Percentiles rank a stretch among this genome's conserved stretches.
Evolutionary conservation across 30 jellyfish, hydroid and myxozoan species (phyloP).

Genomic region (Aurelia aurita): DNA sequence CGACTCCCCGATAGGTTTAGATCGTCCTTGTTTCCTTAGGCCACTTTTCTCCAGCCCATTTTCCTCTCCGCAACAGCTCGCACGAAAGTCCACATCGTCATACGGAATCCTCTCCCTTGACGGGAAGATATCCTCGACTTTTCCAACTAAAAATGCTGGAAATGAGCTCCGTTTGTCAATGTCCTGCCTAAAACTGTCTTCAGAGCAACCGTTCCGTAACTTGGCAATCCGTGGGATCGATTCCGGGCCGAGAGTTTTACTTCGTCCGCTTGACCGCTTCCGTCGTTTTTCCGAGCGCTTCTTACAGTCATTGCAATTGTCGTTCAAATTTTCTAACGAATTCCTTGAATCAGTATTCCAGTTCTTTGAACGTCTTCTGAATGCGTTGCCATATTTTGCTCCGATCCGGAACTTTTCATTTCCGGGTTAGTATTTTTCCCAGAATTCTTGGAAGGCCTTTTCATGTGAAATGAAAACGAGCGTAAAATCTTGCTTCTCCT

Average conservation of each 20-base stretch:
- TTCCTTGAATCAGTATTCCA: too few relatives aligned
- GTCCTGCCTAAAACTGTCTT: not conserved
- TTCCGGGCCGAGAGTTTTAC: conserved; percentile 77
- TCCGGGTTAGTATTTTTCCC: not conserved
- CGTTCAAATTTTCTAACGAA: too few relatives aligned
- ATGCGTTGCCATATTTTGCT: too few relatives aligned
- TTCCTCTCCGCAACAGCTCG: too few relatives aligned
- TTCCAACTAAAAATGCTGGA: conserved; percentile 26
- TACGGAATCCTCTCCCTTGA: conserved; percentile 20
- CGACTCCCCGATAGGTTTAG: too few relatives aligned
- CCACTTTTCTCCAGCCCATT: too few relatives aligned
- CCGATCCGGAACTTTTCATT: not conserved
- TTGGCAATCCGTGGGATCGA: conserved; percentile 27
- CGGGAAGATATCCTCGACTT: conserved; percentile 28
- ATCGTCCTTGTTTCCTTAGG: too few relatives aligned
- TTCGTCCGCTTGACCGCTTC: conserved; percentile 27
- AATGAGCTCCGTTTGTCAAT: conserved; percentile 21
- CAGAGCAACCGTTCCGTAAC: not conserved
- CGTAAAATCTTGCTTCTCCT: conserved; percentile 49
- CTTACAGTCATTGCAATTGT: not conserved
- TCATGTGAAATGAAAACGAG: conserved; percentile 39
- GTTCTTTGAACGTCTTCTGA: too few relatives aligned
- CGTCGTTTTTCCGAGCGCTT: not conserved
- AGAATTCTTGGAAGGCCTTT: conserved; percentile 11
- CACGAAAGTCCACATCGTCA: too few relatives aligned